Base-by-base conservation (phyloP, 2,113 vertebrate species). In the Proteles cristata region DNA sequence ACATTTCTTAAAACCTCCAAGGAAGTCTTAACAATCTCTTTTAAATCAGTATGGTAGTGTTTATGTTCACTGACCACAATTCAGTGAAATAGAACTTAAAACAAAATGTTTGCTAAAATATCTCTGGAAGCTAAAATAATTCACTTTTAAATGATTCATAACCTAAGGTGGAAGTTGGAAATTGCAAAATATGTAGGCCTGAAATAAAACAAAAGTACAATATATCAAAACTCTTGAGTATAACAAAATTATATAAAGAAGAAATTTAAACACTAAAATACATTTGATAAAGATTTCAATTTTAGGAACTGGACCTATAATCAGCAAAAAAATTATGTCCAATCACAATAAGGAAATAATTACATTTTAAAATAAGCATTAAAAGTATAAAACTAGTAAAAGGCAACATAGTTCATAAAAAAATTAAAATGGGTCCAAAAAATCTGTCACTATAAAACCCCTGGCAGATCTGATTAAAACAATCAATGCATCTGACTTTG, bases 1-100 rank as follows among this genome's bases (percentile, higher is more conserved):
- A 63, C 23, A 81, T 69, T 31, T 92, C 19, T 93, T 74, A 88
- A 88, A 12, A 55, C 15, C 5, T 92, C 35, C 35, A 80, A 81
- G 76, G n/a, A 95, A 94, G 74, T 28, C 19, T 88, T 50, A 58
- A 88, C 2, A 66, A 55, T 76, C 83, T 39, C n/a, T 93, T 28
- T 39, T 4, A 48, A 79, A 55, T 11, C 26, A 43, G 0, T 76
- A 65, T 45, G 5, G n/a, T 11, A 85, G 43, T 50, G 21, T 65
- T 10, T 2, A 53, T 88, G 6, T 91, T 66, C 77, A 88, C 15
- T 80, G 26, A 79, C 2, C 7, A 69, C 2, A 58, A 85, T 69
- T 85, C 11, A 88, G 65, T 79, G 33, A 90, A 91, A 88, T 96
- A 84, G 4, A 45, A 45, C 31, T 73, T 21, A 85, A 88, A 93